Base-by-base conservation (phyloP, 2,888 invertebrate species). In the Rhingia rostrata region DNA sequence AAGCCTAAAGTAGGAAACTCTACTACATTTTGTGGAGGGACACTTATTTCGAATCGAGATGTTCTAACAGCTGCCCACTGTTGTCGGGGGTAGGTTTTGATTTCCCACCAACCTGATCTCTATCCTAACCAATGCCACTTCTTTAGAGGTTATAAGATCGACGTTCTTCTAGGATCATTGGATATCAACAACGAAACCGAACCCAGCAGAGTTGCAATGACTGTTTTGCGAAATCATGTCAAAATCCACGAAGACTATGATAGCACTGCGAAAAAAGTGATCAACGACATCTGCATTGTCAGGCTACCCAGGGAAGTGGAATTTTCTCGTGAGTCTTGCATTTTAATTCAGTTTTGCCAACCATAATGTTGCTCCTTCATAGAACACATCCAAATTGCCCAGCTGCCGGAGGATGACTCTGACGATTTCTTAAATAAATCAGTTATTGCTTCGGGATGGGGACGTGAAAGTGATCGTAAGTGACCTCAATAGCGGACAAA, bases 391-490 rank as follows among this genome's bases (percentile, higher is more conserved):
- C 88, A 90, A 75, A 88, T 90, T 6, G 90, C 91, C 32, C 87
- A 88, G 64, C 86, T 92, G 53, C 91, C 92, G 3, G 86, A 89
- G 45, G 89, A 90, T 61, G 90, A 88, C 47, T 88, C 88, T n/a
- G 88, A 88, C 9, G 88, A 81, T 54, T 92, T 92, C 66, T 88
- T 89, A 49, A 90, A 90, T 67, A 89, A 89, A 53, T 75, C 88
- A 12, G 92, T 89, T 35, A 88, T 90, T 6, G 92, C 92, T 49
- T 92, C 92, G 12, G 93, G 93, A 32, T 93, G 93, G 93, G 93
- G 90, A 61, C 90, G 89, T 84, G 88, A 88, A 6, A 90, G 90
- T 3, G 90, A 86, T 49, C 22, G 82, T 82, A 66, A 54, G 63
- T 39, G 4, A 0, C 0, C 4, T n/a, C 2, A 88, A 12, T 10